Percentiles rank a stretch among this genome's conserved stretches.
Evolutionary conservation across 2,113 vertebrate genomes (phyloP).

Genomic region (Erinaceus europaeus): DNA sequence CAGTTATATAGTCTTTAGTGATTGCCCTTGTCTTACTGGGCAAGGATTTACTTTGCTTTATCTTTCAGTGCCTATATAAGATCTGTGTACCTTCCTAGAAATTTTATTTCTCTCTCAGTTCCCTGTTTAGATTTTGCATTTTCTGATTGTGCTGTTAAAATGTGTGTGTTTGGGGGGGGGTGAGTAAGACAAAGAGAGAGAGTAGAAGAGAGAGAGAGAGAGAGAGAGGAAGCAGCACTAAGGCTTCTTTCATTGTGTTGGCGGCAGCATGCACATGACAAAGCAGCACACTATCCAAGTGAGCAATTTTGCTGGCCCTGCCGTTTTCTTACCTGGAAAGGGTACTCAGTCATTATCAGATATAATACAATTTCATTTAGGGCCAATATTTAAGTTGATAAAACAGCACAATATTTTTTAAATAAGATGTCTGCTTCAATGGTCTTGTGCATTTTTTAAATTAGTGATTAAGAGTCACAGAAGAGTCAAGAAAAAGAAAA

Average conservation of each 20-base stretch:
- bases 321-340: neutral
- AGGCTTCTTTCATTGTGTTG: no score
- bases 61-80: conserved; percentile 9
- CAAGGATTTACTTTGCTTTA: conserved; percentile 15
- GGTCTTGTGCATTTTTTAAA: no score
- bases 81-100: neutral
- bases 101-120: conserved; percentile 29
- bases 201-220: no score
- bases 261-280: no score
- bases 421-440: no score
- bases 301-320: no score
- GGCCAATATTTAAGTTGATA: neutral
- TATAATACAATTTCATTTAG: neutral
- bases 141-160: neutral
- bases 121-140: conserved; percentile 2
- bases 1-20: conserved; percentile 1
- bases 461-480: no score
- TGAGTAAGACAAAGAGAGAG: no score
- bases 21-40: neutral
- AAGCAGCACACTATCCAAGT: no score
- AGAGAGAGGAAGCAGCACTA: no score
- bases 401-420: neutral
- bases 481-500: no score
- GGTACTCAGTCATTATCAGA: neutral
- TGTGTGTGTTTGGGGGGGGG: no score